Conservation (phyloP, 2,113 vertebrate species). For the Triplophysa tibetana region DNA sequence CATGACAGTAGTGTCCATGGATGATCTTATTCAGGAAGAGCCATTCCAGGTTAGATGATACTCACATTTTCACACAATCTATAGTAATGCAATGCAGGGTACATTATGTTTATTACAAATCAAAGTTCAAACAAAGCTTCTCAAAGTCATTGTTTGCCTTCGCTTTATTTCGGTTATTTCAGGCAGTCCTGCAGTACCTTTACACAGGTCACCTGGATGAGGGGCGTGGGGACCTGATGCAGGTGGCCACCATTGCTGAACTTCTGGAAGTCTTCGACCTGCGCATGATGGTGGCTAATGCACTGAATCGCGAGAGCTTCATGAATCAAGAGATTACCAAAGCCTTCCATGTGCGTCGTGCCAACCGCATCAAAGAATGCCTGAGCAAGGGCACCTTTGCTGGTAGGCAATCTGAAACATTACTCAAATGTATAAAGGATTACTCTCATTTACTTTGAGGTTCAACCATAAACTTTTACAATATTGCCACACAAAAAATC, state of each 20-base stretch:
- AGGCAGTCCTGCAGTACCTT: conserved; percentile 84
- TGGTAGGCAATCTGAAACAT: conserved; percentile 68
- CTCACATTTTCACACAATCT: neutral
- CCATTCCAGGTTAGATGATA: conserved; percentile 73
- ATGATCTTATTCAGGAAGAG: conserved; percentile 76
- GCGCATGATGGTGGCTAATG: conserved; percentile 91
- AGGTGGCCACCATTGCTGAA: conserved; percentile 87
- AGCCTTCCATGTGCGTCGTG: conserved; percentile 88
- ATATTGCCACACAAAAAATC: neutral
- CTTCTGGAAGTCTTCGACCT: conserved; percentile 88
- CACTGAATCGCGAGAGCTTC: conserved; percentile 90
- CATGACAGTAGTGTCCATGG: conserved; percentile 84
- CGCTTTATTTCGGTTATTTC: conserved; percentile 43
- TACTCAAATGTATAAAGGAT: neutral
- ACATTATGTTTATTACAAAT: neutral
- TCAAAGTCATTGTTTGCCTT: neutral
- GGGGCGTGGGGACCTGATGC: conserved; percentile 78
- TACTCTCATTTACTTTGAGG: neutral
- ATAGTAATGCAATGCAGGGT: neutral
- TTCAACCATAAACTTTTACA: neutral
- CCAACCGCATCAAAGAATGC: conserved; percentile 91
- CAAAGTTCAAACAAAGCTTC: neutral
- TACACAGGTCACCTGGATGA: conserved; percentile 84
- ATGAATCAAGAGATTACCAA: conserved; percentile 96
- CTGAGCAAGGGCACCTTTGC: conserved; percentile 84